These are phyloP conservation scores for Lepus europaeus DNA, from an alignment of 2,113 vertebrate genomes.

Conservation along the genomic window DNA sequence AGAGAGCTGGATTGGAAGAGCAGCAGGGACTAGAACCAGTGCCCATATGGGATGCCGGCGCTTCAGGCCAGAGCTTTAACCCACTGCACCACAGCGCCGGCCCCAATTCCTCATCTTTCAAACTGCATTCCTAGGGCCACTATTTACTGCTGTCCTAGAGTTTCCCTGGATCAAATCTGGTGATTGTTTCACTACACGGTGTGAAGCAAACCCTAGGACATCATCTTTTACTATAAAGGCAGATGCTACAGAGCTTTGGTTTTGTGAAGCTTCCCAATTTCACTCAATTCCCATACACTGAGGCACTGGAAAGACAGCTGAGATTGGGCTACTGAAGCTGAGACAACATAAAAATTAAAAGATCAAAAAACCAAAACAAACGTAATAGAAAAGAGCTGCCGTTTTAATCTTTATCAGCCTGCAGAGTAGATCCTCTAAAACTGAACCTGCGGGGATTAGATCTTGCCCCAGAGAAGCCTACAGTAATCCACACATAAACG, in stretches of 20 bases:
- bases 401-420: slow-evolving; percentile 62
- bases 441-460: slow-evolving; percentile 47
- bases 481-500: slow-evolving; percentile 59
- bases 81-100: too few relatives aligned
- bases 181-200: neutral
- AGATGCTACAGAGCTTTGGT: neutral
- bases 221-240: neutral
- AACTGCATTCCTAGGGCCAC: slow-evolving; percentile 49
- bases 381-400: slow-evolving; percentile 44
- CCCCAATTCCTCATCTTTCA: neutral
- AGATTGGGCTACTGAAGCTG: slow-evolving; percentile 19
- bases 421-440: slow-evolving; percentile 51
- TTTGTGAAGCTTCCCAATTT: neutral
- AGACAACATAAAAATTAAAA: slow-evolving; percentile 69
- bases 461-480: neutral
- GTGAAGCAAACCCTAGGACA: neutral
- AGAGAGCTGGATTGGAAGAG: too few relatives aligned
- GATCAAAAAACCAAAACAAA: slow-evolving; percentile 7
- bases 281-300: neutral
- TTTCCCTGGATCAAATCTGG: slow-evolving; percentile 10
- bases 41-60: too few relatives aligned
- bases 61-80: too few relatives aligned
- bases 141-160: neutral
- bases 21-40: too few relatives aligned
- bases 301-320: slow-evolving; percentile 1